These are phyloP conservation scores for Akabosia matsudoensis DNA, from an alignment of 1,140 invertebrate species.

Conservation along the genomic window DNA sequence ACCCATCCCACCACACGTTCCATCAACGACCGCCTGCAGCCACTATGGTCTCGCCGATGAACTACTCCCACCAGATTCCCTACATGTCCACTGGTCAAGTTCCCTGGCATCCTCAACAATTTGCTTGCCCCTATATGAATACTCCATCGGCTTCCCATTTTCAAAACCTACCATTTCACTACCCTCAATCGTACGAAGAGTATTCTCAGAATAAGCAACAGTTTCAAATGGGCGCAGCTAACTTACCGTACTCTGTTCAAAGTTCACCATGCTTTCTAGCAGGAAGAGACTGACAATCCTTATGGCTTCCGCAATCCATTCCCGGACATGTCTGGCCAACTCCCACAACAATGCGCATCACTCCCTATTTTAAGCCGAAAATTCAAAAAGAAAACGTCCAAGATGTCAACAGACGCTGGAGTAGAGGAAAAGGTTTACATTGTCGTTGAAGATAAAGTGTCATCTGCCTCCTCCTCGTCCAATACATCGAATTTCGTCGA, in stretches of 20 bases:
- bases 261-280: background rate
- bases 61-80: too few relatives aligned
- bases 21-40: background rate
- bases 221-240: too few relatives aligned
- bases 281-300: background rate
- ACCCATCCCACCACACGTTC: background rate
- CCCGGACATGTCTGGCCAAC: too few relatives aligned
- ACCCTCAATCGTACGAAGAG: background rate
- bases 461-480: background rate
- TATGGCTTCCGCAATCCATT: too few relatives aligned
- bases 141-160: too few relatives aligned
- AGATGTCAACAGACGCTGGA: background rate
- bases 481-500: background rate
- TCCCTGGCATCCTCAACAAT: too few relatives aligned
- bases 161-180: too few relatives aligned
- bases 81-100: too few relatives aligned
- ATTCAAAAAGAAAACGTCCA: background rate
- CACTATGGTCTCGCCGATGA: too few relatives aligned
- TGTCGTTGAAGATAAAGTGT: background rate
- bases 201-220: background rate
- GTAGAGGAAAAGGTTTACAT: background rate
- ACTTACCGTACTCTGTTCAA: background rate
- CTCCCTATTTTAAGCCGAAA: background rate
- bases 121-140: too few relatives aligned
- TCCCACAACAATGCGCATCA: background rate